A percentile compares a stretch with the other conserved stretches of the same genome.
Evolutionary conservation across 2,888 invertebrate genomes (phyloP).

Genomic region (Eubasilissa splendida): DNA sequence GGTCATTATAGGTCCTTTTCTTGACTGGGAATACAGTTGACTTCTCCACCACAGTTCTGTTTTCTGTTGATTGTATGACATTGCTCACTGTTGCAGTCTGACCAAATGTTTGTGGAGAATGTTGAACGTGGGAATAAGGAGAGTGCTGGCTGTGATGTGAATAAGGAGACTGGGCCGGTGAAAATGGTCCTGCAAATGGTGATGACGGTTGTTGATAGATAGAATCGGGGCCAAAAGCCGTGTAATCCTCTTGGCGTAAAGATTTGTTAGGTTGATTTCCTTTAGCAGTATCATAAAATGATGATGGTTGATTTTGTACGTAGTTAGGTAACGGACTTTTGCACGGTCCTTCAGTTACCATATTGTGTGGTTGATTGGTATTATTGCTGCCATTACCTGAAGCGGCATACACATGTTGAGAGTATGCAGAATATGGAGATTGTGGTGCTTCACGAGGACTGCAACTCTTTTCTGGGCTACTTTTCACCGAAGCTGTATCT

Average conservation of each 20-base stretch:
- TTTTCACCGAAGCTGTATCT: constrained; percentile 87
- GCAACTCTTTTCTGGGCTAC: constrained; percentile 88
- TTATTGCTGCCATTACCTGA: constrained; percentile 62
- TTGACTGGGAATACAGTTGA: constrained; percentile 75
- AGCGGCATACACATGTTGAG: constrained; percentile 69
- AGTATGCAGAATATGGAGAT: constrained; percentile 69
- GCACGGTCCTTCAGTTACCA: constrained; percentile 65
- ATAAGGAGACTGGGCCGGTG: constrained; percentile 66
- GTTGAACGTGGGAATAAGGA: constrained; percentile 65
- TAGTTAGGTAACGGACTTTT: constrained; percentile 69
- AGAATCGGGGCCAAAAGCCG: constrained; percentile 71
- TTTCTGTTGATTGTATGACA: constrained; percentile 34
- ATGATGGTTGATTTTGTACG: constrained; percentile 70
- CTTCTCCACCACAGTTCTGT: constrained; percentile 61
- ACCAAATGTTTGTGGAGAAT: constrained; percentile 63
- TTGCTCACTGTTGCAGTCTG: constrained; percentile 53
- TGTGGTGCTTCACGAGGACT: constrained; percentile 83
- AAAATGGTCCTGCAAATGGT: constrained; percentile 67
- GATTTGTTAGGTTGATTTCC: constrained; percentile 68
- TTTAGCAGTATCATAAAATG: constrained; percentile 77
- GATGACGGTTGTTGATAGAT: constrained; percentile 71
- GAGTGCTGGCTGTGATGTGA: constrained; percentile 64
- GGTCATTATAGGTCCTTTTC: constrained; percentile 75
- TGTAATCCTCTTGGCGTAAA: constrained; percentile 73
- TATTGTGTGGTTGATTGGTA: constrained; percentile 65